A percentile compares a stretch with the other conserved stretches of the same genome.
Evolutionary conservation across 2,888 invertebrate species (phyloP).

Genomic region (Nephrotoma flavescens): DNA sequence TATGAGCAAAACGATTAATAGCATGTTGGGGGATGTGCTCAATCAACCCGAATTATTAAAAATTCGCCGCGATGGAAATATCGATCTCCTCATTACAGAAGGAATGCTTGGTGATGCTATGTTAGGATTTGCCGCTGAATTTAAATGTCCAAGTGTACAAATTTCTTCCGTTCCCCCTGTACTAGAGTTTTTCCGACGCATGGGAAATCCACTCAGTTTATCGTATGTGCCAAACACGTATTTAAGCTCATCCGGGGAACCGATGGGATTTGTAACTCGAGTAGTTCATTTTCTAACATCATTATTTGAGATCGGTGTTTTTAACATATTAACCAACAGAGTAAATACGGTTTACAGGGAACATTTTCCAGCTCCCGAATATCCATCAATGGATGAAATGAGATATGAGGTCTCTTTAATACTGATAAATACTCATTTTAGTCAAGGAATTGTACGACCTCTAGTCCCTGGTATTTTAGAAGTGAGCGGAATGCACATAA

Average conservation of each 20-base stretch:
- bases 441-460: slow-evolving; percentile 33
- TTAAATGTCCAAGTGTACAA: neutral
- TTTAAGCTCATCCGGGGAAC: neutral
- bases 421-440: slow-evolving; percentile 37
- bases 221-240: neutral
- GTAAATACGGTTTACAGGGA: neutral
- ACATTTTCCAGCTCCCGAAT: neutral
- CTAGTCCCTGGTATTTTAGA: slow-evolving; percentile 27
- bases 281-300: neutral
- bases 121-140: neutral
- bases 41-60: neutral
- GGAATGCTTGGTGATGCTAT: neutral
- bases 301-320: neutral
- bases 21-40: neutral
- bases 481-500: slow-evolving; percentile 29
- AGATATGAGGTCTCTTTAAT: slow-evolving; percentile 35
- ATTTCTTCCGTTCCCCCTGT: neutral
- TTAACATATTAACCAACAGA: neutral
- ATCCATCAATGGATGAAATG: slow-evolving; percentile 31
- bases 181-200: neutral
- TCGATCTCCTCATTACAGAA: neutral
- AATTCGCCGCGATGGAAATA: neutral
- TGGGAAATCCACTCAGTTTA: neutral
- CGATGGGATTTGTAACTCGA: neutral
- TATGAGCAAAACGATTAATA: neutral